Percentiles rank a stretch among this genome's conserved stretches.
Conservation (phyloP, 1,140 invertebrate genomes). For the Gyrodactylus bullatarudis region DNA sequence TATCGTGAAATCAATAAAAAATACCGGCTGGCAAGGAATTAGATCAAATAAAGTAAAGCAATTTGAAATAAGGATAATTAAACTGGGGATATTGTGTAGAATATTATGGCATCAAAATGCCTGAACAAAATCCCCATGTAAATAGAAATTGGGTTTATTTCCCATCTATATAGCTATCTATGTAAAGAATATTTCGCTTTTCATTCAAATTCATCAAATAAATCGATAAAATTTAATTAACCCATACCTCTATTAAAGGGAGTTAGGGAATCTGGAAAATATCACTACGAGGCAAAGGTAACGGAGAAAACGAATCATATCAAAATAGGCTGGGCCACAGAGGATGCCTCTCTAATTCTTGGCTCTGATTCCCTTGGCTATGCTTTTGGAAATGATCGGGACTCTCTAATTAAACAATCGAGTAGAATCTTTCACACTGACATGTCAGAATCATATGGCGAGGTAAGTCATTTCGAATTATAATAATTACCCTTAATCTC, state of each 20-base stretch:
- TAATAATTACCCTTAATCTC: no score
- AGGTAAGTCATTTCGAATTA: no score
- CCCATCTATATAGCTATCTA: no score
- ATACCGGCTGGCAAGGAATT: not conserved
- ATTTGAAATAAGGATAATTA: no score
- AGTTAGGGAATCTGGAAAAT: slow-evolving; percentile 1
- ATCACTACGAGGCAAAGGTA: not conserved
- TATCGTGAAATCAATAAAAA: not conserved
- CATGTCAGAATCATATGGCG: not conserved
- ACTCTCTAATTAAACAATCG: not conserved
- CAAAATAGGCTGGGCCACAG: slow-evolving; percentile 4
- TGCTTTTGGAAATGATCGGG: not conserved
- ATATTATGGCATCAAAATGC: no score
- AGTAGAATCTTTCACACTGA: slow-evolving; percentile 4
- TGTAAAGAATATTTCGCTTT: no score
- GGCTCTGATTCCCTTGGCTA: not conserved
- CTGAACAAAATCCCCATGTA: no score
- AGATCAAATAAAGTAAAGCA: not conserved
- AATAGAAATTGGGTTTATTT: no score
- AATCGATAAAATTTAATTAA: no score
- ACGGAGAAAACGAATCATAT: not conserved
- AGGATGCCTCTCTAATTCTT: not conserved
- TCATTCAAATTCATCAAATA: no score
- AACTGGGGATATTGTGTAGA: no score
- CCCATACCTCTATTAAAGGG: no score